phyloP scores from a whole-genome alignment of 1,140 invertebrate genomes.

The Achatina immaculata region DNA sequence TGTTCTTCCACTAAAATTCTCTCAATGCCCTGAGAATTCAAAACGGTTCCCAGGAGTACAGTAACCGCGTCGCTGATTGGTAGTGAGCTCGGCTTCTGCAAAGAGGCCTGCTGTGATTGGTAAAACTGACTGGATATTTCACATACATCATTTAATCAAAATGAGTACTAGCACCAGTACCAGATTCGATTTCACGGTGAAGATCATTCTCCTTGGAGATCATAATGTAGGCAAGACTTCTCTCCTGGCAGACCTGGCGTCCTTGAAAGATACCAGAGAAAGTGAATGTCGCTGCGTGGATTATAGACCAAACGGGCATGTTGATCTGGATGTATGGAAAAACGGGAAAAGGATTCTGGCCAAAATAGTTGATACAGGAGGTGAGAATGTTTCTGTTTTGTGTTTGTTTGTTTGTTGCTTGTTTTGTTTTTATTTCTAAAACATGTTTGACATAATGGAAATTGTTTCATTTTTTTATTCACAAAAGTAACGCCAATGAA shows the following conservation, averaged over 20 bases:
- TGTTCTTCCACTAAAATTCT: no score
- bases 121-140: no score
- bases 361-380: constrained; percentile 34
- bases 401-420: background rate
- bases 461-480: no score
- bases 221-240: constrained; percentile 12
- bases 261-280: background rate
- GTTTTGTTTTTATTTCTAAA: background rate
- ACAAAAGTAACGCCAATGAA: background rate
- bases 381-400: constrained; percentile 3
- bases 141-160: background rate
- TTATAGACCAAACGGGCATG: constrained; percentile 34
- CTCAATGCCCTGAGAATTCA: no score
- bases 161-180: background rate
- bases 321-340: constrained; percentile 15
- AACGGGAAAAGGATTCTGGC: constrained; percentile 31
- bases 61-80: no score
- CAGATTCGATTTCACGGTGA: constrained; percentile 26
- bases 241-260: background rate
- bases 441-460: no score
- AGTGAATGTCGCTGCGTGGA: constrained; percentile 2
- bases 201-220: constrained; percentile 24
- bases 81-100: no score
- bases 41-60: no score
- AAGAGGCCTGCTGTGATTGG: no score